Base-by-base conservation (phyloP, 2,113 vertebrate genomes). In the Hypomesus transpacificus region DNA sequence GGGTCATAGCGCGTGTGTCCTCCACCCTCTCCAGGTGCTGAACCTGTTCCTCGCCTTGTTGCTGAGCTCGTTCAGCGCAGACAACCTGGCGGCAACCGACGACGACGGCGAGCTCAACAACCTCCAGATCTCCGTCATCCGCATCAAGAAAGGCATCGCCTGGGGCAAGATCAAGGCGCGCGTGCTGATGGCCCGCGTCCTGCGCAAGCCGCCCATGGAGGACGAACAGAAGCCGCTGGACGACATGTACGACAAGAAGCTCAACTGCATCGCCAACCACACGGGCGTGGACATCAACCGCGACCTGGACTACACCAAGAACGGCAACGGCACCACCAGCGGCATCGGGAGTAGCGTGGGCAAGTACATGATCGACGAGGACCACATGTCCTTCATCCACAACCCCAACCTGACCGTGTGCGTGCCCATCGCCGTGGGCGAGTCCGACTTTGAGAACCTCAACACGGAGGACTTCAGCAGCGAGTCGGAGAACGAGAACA, bases 71-170 rank as follows among this genome's bases (percentile, higher is more conserved):
- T 99, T 99, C 92, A 99, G 97, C 8, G 97, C 97, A 0, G 97
- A 99, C 91, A 99, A 98, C 75, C 84, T 98, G 21, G 96, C 96
- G 0, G 97, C 97, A 0, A 95, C 97, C 0, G 97, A 99, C 1
- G 97, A 99, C 0, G 97, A 99, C 0, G 97, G 97, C 0, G 97
- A 99, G 79, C 96, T 98, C 93, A 99, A 99, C 95, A 98, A 99
- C 90, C 92, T 99, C 60, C 97, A 98, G 90, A 96, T 99, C 59
- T 96, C 97, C 0, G 92, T 96, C 0, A 95, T 94, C 60, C 96
- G 97, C 18, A 98, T 99, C 76, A 98, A 98, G 87, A 92, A 81
- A 53, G 97, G 97, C 24, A 95, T 98, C 0, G 95, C 96, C 56
- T 98, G 96, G 95, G 80, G 73, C 71, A 99, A 99, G 78, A 22